A percentile compares a stretch with the other conserved stretches of the same genome.
Conservation (phyloP, 2,888 invertebrate species). For the Aphidius colemani region DNA sequence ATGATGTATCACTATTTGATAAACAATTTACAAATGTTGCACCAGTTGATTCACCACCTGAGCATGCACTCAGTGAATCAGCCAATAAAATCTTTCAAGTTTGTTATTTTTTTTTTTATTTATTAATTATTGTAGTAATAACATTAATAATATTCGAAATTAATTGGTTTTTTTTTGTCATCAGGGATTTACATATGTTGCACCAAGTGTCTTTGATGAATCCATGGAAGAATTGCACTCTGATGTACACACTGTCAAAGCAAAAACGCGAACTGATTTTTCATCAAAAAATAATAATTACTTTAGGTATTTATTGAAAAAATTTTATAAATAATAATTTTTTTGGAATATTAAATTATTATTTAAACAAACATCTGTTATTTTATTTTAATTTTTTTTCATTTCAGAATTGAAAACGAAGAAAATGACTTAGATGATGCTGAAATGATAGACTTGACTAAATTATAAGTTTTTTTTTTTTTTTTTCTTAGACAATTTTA, state of each 20-base stretch:
- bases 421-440: slow-evolving; percentile 53
- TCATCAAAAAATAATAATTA: slow-evolving; percentile 44
- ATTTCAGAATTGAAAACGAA: slow-evolving; percentile 48
- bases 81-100: slow-evolving; percentile 91
- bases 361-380: slow-evolving; percentile 24
- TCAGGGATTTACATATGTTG: slow-evolving; percentile 98
- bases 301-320: slow-evolving; percentile 13
- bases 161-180: slow-evolving; percentile 34
- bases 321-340: slow-evolving; percentile 36
- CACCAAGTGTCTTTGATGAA: slow-evolving; percentile 94
- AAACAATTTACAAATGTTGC: slow-evolving; percentile 96
- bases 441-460: slow-evolving; percentile 34
- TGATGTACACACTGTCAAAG: slow-evolving; percentile 71
- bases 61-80: slow-evolving; percentile 92
- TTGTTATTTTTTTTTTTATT: neutral
- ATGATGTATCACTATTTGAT: slow-evolving; percentile 98
- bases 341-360: neutral
- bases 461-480: too few relatives aligned
- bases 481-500: too few relatives aligned
- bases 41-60: slow-evolving; percentile 96
- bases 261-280: slow-evolving; percentile 62
- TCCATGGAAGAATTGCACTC: slow-evolving; percentile 65
- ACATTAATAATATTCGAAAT: too few relatives aligned
- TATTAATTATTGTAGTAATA: neutral
- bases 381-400: slow-evolving; percentile 2